Conservation (phyloP, 2,888 invertebrate species). For the Vesta saturnalis region DNA sequence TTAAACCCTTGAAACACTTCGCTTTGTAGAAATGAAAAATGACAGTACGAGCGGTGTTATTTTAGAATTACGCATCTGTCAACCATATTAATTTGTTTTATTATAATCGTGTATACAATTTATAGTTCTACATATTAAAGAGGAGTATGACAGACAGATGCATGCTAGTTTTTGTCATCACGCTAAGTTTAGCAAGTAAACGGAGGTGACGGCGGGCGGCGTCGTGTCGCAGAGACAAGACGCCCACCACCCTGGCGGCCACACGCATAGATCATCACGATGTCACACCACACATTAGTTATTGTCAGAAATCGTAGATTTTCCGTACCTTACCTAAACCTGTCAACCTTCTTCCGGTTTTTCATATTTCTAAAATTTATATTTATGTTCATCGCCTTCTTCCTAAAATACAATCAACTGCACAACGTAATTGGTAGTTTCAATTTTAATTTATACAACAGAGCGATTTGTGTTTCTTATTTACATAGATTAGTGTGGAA, state of each 20-base stretch:
- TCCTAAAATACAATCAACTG: not conserved
- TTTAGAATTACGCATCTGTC: constrained; percentile 32
- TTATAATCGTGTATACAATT: constrained; percentile 38
- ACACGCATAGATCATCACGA: constrained; percentile 54
- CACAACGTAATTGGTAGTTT: not conserved
- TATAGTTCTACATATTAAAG: constrained; percentile 30
- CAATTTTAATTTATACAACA: not conserved
- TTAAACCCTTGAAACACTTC: not conserved
- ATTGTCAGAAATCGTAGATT: constrained; percentile 32
- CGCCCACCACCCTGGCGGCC: constrained; percentile 47
- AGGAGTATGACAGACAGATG: constrained; percentile 41
- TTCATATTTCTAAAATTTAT: constrained; percentile 11
- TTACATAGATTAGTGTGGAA: constrained; percentile 42
- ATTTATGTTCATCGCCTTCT: not conserved
- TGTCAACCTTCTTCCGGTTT: constrained; percentile 27
- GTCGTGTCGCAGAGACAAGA: constrained; percentile 40
- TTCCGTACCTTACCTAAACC: constrained; percentile 29
- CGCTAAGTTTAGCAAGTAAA: constrained; percentile 47
- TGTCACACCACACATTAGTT: constrained; percentile 34
- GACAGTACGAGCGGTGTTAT: constrained; percentile 17
- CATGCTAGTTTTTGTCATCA: constrained; percentile 46
- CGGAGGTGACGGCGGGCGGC: constrained; percentile 42
- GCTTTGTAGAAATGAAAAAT: not conserved
- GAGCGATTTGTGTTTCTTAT: constrained; percentile 43
- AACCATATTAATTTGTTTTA: constrained; percentile 42